These are phyloP conservation scores for Holotrichia oblita DNA, from an alignment of 1,140 invertebrate genomes.

Conservation along the genomic window DNA sequence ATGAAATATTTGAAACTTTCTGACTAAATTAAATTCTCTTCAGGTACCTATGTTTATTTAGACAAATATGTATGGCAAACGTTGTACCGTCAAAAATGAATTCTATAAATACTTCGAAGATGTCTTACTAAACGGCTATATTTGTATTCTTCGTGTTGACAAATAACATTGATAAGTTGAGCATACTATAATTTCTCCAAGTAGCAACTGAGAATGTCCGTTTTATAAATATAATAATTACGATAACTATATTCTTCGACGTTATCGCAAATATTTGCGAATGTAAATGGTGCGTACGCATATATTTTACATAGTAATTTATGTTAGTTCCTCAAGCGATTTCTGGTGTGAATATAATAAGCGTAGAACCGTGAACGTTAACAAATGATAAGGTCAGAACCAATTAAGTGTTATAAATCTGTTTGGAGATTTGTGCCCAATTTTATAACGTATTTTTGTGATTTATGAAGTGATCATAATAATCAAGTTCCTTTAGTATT, in stretches of 20 bases:
- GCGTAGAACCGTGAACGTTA: background rate
- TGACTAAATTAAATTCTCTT: background rate
- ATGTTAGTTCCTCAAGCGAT: background rate
- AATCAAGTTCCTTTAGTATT: background rate
- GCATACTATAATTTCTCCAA: constrained; percentile 11
- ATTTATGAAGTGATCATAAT: background rate
- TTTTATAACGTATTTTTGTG: background rate
- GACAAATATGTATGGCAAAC: background rate
- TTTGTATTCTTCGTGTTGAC: background rate
- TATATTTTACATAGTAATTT: constrained; percentile 1
- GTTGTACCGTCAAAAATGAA: background rate
- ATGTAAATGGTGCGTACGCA: background rate
- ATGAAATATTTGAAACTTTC: background rate
- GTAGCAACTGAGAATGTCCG: background rate
- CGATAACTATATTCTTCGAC: background rate
- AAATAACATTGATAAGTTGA: background rate
- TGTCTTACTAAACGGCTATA: background rate
- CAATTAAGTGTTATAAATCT: constrained; percentile 11
- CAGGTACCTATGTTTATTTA: background rate
- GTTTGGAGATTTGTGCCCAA: background rate
- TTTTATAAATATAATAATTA: constrained; percentile 29
- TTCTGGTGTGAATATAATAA: background rate
- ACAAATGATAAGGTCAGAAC: background rate
- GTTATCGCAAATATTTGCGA: constrained; percentile 27
- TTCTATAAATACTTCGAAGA: background rate